Evolutionary conservation across 2,113 vertebrate genomes (phyloP).

Genomic region (Melanotaenia duboulayi): DNA sequence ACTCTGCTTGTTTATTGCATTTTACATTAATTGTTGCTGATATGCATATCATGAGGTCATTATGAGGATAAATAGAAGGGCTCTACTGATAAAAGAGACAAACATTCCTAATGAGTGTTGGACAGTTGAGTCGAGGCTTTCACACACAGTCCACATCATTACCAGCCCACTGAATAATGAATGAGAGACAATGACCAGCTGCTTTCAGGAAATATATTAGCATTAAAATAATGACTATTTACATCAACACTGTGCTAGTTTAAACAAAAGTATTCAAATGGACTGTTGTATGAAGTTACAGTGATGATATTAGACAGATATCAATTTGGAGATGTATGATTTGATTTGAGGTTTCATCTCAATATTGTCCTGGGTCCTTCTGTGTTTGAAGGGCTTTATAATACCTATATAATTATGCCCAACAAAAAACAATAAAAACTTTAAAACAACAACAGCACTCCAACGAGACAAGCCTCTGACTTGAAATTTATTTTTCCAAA

Average conservation of each 20-base stretch:
- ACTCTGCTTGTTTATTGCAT: background rate
- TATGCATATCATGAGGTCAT: background rate
- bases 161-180: slow-evolving; percentile 62
- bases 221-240: slow-evolving; percentile 69
- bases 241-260: slow-evolving; percentile 27
- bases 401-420: background rate
- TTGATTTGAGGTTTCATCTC: slow-evolving; percentile 3
- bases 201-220: slow-evolving; percentile 68
- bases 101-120: background rate
- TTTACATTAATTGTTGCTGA: background rate
- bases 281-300: background rate
- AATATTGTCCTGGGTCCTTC: background rate
- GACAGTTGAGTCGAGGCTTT: slow-evolving; percentile 21
- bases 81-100: background rate
- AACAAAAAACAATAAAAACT: no score
- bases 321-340: background rate
- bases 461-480: no score
- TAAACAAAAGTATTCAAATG: slow-evolving; percentile 38
- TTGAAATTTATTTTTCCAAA: no score
- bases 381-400: background rate
- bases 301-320: background rate
- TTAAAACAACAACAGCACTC: no score
- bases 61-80: background rate
- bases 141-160: slow-evolving; percentile 46
- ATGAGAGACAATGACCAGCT: slow-evolving; percentile 63